These are phyloP conservation scores for Eunapius fragilis DNA, from an alignment of 37 sponge, comb jelly and placozoan genomes.

Conservation along the genomic window DNA sequence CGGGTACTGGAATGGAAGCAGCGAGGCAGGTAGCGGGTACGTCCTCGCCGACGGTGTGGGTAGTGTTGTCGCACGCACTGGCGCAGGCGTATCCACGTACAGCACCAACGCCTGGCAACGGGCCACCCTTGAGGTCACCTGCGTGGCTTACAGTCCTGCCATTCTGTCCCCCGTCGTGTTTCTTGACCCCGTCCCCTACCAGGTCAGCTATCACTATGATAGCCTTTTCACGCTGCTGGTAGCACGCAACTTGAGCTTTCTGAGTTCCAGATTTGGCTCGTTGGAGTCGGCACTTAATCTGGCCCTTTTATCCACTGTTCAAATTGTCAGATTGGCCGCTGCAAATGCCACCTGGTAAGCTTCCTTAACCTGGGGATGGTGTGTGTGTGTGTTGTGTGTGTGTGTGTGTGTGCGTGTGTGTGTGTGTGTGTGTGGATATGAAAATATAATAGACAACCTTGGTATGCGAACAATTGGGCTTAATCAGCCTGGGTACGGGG, in stretches of 20 bases:
- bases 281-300: slow-evolving; percentile 34
- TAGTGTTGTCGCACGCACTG: no score
- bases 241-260: background rate
- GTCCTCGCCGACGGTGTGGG: slow-evolving; percentile 14
- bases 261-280: slow-evolving; percentile 5
- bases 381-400: no score
- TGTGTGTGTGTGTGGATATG: no score
- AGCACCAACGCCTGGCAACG: background rate
- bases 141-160: slow-evolving; percentile 41
- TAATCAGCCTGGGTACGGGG: no score
- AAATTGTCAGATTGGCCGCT: slow-evolving; percentile 33
- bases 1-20: slow-evolving; percentile 50
- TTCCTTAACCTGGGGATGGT: background rate
- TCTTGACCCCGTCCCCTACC: slow-evolving; percentile 69
- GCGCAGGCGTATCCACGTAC: background rate
- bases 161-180: background rate
- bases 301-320: slow-evolving; percentile 20
- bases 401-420: no score
- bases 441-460: no score
- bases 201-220: slow-evolving; percentile 58
- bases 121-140: slow-evolving; percentile 5
- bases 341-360: slow-evolving; percentile 22
- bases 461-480: no score
- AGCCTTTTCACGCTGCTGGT: slow-evolving; percentile 58
- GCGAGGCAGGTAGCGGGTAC: background rate